A percentile compares a stretch with the other conserved stretches of the same genome.
phyloP scores from a whole-genome alignment of 2,888 invertebrate genomes.

The Xestoiulus laeticollis region DNA sequence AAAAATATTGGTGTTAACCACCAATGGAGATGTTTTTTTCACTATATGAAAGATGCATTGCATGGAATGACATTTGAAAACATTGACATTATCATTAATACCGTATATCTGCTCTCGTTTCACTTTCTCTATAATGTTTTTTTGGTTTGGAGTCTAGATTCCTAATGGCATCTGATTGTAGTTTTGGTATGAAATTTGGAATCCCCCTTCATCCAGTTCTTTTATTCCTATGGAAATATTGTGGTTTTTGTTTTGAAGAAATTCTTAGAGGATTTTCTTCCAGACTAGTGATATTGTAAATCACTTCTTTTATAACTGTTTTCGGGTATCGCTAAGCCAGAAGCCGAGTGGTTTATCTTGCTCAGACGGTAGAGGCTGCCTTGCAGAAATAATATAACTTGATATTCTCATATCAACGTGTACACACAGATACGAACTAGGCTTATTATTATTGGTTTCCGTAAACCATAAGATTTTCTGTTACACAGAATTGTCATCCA shows the following conservation, averaged over 20 bases:
- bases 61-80: background rate
- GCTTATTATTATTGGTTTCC: slow-evolving; percentile 21
- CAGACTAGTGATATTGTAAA: background rate
- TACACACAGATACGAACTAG: background rate
- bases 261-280: background rate
- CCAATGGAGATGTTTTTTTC: background rate
- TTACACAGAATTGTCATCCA: background rate
- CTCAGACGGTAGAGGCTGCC: background rate
- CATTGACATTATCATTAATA: background rate
- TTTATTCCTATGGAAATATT: background rate
- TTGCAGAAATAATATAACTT: background rate
- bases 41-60: too few species aligned
- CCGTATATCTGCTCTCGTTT: background rate
- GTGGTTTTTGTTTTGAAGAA: background rate
- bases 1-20: background rate
- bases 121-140: background rate
- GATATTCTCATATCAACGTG: background rate
- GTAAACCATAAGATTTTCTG: background rate
- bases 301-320: background rate
- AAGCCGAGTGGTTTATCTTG: background rate
- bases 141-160: background rate
- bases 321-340: background rate
- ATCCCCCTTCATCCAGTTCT: background rate
- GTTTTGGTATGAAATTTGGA: background rate
- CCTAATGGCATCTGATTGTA: background rate